These are phyloP conservation scores for Ceratina calcarata DNA, from an alignment of 1,140 invertebrate species.

Conservation along the genomic window DNA sequence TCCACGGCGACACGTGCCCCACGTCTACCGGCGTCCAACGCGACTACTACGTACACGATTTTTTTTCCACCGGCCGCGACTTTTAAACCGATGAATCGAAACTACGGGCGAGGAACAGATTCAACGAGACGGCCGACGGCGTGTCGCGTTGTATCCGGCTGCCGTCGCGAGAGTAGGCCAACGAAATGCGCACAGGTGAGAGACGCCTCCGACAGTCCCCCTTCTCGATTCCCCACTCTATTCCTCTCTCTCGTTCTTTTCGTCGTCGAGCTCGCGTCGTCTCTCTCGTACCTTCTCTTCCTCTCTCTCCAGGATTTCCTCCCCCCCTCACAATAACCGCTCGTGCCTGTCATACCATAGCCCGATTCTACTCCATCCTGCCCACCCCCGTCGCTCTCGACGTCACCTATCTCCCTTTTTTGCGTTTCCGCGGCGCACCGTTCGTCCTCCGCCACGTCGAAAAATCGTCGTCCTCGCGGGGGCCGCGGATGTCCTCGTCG, in stretches of 20 bases:
- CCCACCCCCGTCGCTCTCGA: not conserved
- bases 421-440: slow-evolving; percentile 14
- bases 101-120: slow-evolving; percentile 8
- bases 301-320: not conserved
- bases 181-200: slow-evolving; percentile 74
- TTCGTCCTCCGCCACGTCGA: too few species aligned
- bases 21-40: not conserved
- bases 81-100: not conserved
- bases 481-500: slow-evolving; percentile 3
- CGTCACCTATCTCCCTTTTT: slow-evolving; percentile 22
- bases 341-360: slow-evolving; percentile 15
- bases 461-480: slow-evolving; percentile 20
- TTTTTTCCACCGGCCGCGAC: not conserved
- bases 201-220: slow-evolving; percentile 53
- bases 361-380: slow-evolving; percentile 20
- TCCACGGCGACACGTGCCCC: not conserved
- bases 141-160: slow-evolving; percentile 58
- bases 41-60: not conserved
- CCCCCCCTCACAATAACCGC: slow-evolving; percentile 8
- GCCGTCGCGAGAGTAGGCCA: slow-evolving; percentile 68
- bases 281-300: slow-evolving; percentile 25
- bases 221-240: slow-evolving; percentile 23
- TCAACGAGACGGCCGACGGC: slow-evolving; percentile 32
- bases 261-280: not conserved
- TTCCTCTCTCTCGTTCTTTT: slow-evolving; percentile 4